Evolutionary conservation across 2,113 vertebrate species (phyloP), one percentile per base, ranked within the genome.

Genomic region (Thymallus thymallus): DNA sequence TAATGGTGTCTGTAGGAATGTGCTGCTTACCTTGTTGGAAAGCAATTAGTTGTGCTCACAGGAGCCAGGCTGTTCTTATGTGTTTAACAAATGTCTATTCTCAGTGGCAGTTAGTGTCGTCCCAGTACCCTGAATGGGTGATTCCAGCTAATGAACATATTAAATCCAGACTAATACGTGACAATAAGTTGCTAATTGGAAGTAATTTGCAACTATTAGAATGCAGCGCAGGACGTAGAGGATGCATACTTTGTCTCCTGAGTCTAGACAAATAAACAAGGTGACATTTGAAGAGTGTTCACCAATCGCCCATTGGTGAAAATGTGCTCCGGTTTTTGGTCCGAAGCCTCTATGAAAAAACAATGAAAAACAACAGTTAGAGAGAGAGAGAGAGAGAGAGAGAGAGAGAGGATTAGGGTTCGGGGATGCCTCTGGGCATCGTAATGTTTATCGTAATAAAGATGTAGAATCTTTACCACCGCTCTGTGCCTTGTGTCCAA

Each of bases 191-290:
- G 1, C 76, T 88, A 85, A 90, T 87, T 82, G 82, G 77, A 84
- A 85, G 77, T 89, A 87, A 91, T 89, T 88, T 79, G 85, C 74
- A 60, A 13, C 58, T 66, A 77, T 79, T 72, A 80, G 20, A 61
- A 62, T 63, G 46, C 77, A 80, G 77, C 82, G 3, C 23, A 14
- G 75, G 73, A 76, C 70, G 24, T n/a, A 4, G 62, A 14, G 62
- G 2, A 73, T 60, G 58, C 68, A 77, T 80, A 18, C 48, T 87
- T 85, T 84, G 69, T 72, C 68, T 71, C 18, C 70, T 10, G 23
- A 32, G 23, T 84, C 74, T 81, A 13, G 46, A 66, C 76, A 70
- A 87, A 74, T 82, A 79, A 81, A n/a, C n/a, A 16, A 4, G 22
- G 61, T 14, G 62, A 30, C 24, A 29, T 14, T n/a, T 22, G 5